These are phyloP conservation scores for Harpalus rufipes DNA, from an alignment of 2,888 invertebrate species.

Conservation along the genomic window DNA sequence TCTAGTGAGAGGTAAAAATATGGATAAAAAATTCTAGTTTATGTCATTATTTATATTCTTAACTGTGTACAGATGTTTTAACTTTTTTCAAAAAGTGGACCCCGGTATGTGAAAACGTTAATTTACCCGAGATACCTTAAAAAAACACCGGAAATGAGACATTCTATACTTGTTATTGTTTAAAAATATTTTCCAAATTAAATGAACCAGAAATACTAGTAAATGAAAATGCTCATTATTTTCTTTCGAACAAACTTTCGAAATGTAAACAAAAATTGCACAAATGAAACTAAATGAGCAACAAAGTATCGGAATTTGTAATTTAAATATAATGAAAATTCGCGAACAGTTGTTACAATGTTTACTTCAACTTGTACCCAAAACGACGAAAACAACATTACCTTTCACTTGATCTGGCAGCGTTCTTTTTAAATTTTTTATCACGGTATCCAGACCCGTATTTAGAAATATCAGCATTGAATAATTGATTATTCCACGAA, in stretches of 20 bases:
- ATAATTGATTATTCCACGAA: constrained; percentile 10
- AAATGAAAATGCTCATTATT: background rate
- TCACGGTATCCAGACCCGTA: background rate
- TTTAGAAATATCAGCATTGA: constrained; percentile 10
- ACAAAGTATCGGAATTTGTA: constrained; percentile 41
- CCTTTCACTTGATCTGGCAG: constrained; percentile 19
- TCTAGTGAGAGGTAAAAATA: too few relatives aligned
- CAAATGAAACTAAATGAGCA: constrained; percentile 31
- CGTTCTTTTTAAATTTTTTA: constrained; percentile 19
- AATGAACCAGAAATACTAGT: background rate
- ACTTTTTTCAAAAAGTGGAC: too few relatives aligned
- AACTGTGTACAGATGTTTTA: too few relatives aligned
- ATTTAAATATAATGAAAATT: constrained; percentile 56
- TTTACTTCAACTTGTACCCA: constrained; percentile 27
- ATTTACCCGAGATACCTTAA: too few relatives aligned
- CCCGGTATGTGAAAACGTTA: too few relatives aligned
- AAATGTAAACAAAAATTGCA: constrained; percentile 39
- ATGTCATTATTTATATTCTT: too few relatives aligned
- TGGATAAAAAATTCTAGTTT: too few relatives aligned
- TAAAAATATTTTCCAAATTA: too few relatives aligned
- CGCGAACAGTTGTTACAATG: constrained; percentile 26
- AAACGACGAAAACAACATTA: constrained; percentile 33
- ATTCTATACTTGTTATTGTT: too few relatives aligned
- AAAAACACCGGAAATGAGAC: too few relatives aligned
- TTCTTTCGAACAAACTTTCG: constrained; percentile 12